Base-by-base conservation (phyloP, 2,888 invertebrate genomes). In the Cryptocephalus primarius region DNA sequence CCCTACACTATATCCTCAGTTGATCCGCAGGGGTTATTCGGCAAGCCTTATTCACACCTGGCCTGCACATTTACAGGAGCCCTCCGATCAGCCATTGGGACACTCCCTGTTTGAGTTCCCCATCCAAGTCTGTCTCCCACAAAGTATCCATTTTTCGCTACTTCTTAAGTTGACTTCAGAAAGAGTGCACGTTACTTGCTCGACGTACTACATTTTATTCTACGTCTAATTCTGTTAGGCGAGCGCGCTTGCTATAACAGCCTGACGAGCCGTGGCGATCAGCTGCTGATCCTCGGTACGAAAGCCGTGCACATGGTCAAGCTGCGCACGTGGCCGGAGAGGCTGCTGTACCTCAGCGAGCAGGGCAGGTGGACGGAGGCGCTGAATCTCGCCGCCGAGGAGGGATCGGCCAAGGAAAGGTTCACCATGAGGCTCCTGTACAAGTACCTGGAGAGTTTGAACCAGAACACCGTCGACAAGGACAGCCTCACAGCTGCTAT, bases 211-310 rank as follows among this genome's bases (percentile, higher is more conserved):
- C 22, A 2, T 4, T 4, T 4, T 22, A 4, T 22, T 36, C 12
- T 36, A 12, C 12, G 6, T 36, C 3, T 34, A 11, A 36, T 12
- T 12, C 33, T 45, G 48, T 34, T 39, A 52, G 52, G 60, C 8
- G 84, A 85, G 67, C 72, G 79, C 52, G 85, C 86, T 1, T 86
- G 85, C 62, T 86, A 85, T 63, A 83, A 85, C 63, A 83, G 85
- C 47, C 73, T 85, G 42, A 74, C 80, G 34, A 79, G 77, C 55
- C 78, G 79, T 60, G 80, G 80, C 39, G 80, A 79, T 48, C 85
- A 86, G 64, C 68, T 86, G 46, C 69, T 86, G 44, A 62, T 86
- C 42, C 70, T 87, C 43, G 89, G 90, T 4, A 83, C 75, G 1
- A 72, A 73, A 49, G 74, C 75, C 22, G 68, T 79, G 53, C 77